Conservation (phyloP, 2,797 vertebrate genomes). For the Phoxinus dragarum region DNA sequence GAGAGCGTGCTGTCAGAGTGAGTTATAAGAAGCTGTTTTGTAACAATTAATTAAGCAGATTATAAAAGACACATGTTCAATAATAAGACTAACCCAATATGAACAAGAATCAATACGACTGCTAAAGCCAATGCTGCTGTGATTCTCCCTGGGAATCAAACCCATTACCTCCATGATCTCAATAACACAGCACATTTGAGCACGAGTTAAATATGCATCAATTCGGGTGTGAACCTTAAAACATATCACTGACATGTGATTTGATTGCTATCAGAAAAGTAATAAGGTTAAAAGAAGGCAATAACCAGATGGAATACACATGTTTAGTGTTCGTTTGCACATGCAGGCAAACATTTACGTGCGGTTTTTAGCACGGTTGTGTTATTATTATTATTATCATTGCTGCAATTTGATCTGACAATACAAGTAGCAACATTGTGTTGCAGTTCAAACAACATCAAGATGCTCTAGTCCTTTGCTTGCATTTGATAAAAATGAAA, state of each 20-base stretch:
- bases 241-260: neutral
- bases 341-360: conserved; percentile 4
- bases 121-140: neutral
- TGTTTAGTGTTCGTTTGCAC: neutral
- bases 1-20: neutral
- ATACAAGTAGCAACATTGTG: neutral
- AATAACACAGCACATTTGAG: neutral
- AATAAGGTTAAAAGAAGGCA: conserved; percentile 35
- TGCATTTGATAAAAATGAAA: neutral
- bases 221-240: neutral
- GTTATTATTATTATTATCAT: conserved; percentile 11
- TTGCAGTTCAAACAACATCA: neutral
- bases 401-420: neutral
- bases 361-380: conserved; percentile 5
- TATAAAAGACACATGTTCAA: conserved; percentile 34
- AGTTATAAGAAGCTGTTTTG: conserved; percentile 11
- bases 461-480: neutral
- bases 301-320: conserved; percentile 63
- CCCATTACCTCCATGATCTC: neutral
- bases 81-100: conserved; percentile 1
- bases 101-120: conserved; percentile 9
- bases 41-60: conserved; percentile 47
- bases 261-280: neutral
- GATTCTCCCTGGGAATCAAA: neutral
- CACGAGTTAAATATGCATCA: neutral